phyloP scores from a whole-genome alignment of 2,888 invertebrate genomes.

The Augiades crinisus region DNA sequence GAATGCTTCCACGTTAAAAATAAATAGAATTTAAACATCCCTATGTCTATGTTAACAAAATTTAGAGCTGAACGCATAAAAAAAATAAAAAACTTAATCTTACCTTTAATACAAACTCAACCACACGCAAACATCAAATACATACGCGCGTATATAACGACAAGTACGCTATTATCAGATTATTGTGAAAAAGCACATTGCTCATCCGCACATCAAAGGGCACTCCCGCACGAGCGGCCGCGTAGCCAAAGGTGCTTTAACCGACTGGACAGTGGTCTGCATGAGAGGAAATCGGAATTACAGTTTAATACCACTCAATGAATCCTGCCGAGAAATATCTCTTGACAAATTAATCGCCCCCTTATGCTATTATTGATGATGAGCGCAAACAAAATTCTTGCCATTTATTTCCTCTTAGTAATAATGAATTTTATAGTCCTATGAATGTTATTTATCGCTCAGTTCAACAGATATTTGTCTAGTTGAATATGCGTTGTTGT shows the following conservation, averaged over 20 bases:
- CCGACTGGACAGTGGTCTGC: slow-evolving; percentile 63
- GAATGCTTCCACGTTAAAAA: too few species aligned
- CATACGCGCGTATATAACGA: background rate
- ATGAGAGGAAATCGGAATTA: slow-evolving; percentile 30
- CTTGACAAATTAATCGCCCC: slow-evolving; percentile 27
- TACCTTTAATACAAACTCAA: too few species aligned
- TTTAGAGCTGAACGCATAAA: too few species aligned
- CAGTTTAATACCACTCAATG: slow-evolving; percentile 28
- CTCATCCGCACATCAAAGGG: slow-evolving; percentile 45
- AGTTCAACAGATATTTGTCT: slow-evolving; percentile 13
- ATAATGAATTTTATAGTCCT: slow-evolving; percentile 25
- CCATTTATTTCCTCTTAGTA: slow-evolving; percentile 17
- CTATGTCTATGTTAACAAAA: too few species aligned
- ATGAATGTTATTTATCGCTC: slow-evolving; percentile 24
- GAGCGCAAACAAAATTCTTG: slow-evolving; percentile 25
- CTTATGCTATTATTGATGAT: slow-evolving; percentile 26
- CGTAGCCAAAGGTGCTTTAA: slow-evolving; percentile 56
- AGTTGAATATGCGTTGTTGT: background rate
- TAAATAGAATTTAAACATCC: too few species aligned
- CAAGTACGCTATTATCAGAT: background rate
- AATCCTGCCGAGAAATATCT: slow-evolving; percentile 31
- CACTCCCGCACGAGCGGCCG: slow-evolving; percentile 46
- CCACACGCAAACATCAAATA: background rate
- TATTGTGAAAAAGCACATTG: background rate
- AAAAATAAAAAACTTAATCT: too few species aligned